Conservation (phyloP, 2,888 invertebrate genomes). For the Drepana falcataria region DNA sequence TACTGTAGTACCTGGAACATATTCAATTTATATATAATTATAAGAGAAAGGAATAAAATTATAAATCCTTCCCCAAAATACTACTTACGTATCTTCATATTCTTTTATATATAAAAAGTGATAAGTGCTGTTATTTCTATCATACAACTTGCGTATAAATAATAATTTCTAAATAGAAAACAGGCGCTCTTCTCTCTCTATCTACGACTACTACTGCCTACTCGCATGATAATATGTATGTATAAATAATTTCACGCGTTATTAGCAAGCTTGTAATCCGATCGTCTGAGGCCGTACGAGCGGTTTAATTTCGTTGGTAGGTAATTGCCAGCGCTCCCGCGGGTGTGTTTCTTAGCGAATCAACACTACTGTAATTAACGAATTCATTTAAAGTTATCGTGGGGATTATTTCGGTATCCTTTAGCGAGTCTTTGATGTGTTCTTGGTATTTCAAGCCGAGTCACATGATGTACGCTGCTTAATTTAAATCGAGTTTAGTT, state of each 20-base stretch:
- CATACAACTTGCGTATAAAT: too few species aligned
- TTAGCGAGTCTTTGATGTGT: constrained; percentile 49
- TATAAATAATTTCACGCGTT: constrained; percentile 38
- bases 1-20: too few species aligned
- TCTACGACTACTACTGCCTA: too few species aligned
- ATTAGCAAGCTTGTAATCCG: constrained; percentile 39
- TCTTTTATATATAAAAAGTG: too few species aligned
- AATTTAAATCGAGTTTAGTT: constrained; percentile 46
- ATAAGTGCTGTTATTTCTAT: too few species aligned
- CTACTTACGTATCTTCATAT: too few species aligned
- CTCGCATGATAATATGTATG: constrained; percentile 3
- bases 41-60: too few species aligned
- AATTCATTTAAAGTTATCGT: constrained; percentile 68
- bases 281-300: constrained; percentile 42
- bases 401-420: constrained; percentile 41
- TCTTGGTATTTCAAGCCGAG: constrained; percentile 1
- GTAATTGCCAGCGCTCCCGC: constrained; percentile 54
- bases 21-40: too few species aligned
- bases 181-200: too few species aligned
- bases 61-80: too few species aligned
- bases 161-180: too few species aligned
- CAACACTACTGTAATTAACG: constrained; percentile 73
- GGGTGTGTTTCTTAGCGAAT: constrained; percentile 61
- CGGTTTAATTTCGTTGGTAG: constrained; percentile 63
- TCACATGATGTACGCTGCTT: constrained; percentile 19